These are phyloP conservation scores for Girardia tigrina DNA, from an alignment of 2,888 invertebrate species.

Conservation along the genomic window DNA sequence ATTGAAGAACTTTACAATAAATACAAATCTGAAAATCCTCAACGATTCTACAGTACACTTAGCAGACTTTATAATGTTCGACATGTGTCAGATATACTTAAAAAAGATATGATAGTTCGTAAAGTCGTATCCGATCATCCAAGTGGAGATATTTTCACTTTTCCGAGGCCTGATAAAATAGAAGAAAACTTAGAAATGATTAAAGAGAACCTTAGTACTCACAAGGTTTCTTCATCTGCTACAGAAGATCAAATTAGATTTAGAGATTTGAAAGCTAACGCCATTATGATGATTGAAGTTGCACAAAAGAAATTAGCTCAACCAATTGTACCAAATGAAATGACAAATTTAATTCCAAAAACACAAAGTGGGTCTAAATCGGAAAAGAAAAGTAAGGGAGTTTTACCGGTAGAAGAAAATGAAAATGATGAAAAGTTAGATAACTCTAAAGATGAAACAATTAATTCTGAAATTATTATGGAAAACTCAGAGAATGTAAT, in stretches of 20 bases:
- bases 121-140: neutral
- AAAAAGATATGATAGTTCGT: neutral
- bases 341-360: too few relatives aligned
- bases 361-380: too few relatives aligned
- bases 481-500: too few relatives aligned
- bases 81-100: neutral
- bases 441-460: too few relatives aligned
- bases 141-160: neutral
- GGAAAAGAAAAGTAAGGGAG: too few relatives aligned
- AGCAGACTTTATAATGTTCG: neutral
- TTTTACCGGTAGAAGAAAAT: too few relatives aligned
- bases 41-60: neutral
- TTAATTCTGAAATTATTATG: too few relatives aligned
- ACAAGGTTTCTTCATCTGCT: neutral
- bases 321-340: neutral
- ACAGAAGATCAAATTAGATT: neutral
- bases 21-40: neutral
- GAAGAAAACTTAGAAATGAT: neutral
- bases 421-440: too few relatives aligned
- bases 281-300: conserved; percentile 12
- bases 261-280: neutral
- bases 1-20: neutral
- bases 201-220: neutral
- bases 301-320: neutral
- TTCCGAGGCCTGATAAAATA: neutral